These are phyloP conservation scores for Potorous gilbertii DNA, from an alignment of 2,797 vertebrate genomes.

Conservation along the genomic window DNA sequence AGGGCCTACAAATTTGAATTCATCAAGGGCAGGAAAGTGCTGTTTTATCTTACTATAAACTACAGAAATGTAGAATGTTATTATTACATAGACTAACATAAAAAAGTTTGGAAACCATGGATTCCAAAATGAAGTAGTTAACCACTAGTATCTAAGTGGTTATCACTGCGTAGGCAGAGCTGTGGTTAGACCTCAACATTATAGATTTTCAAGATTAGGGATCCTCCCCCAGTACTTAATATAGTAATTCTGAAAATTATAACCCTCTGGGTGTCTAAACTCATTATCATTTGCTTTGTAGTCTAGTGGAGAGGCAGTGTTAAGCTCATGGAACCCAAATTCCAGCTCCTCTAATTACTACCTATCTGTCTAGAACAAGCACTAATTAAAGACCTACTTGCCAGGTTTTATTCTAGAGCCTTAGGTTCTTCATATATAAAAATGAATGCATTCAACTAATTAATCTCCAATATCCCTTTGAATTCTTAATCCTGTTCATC, in stretches of 20 bases:
- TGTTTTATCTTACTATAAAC: background rate
- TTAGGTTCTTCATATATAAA: background rate
- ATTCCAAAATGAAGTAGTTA: background rate
- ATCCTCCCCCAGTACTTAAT: background rate
- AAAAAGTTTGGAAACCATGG: background rate
- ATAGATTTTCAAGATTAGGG: background rate
- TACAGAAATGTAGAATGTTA: background rate
- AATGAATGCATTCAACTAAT: background rate
- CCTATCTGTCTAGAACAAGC: background rate
- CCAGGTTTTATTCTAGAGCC: background rate
- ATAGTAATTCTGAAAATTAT: background rate
- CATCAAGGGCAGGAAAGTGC: background rate
- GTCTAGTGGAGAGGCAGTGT: background rate
- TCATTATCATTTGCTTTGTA: background rate
- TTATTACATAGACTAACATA: background rate
- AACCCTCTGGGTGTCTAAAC: background rate
- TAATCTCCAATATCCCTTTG: background rate
- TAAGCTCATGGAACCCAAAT: background rate
- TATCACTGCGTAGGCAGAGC: background rate
- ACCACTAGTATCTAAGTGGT: background rate
- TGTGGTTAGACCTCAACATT: background rate
- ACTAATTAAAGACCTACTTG: background rate
- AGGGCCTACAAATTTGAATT: background rate
- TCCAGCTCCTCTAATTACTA: background rate
- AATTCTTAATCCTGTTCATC: background rate